Percentiles rank a stretch among this genome's conserved stretches.
These are phyloP conservation scores for Pterocles gutturalis DNA, from an alignment of 2,113 vertebrate species.

Conservation along the genomic window DNA sequence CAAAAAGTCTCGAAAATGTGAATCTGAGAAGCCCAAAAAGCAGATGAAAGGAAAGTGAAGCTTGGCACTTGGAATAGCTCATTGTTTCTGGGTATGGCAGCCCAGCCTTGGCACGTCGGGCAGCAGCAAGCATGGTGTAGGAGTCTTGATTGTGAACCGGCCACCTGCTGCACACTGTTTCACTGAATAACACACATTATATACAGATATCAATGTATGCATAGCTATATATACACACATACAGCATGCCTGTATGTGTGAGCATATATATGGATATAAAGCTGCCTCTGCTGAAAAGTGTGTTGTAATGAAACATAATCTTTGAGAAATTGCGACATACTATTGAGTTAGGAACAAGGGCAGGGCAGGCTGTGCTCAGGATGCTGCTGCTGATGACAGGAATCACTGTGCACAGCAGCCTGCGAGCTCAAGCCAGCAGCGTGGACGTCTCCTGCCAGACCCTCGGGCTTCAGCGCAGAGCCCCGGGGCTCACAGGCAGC, in stretches of 20 bases:
- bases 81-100: background rate
- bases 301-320: too few species aligned
- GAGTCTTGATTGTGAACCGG: background rate
- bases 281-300: background rate
- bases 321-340: rapidly evolving
- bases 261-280: background rate
- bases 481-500: background rate
- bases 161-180: background rate
- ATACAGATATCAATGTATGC: too few species aligned
- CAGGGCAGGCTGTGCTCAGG: background rate
- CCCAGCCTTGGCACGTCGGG: background rate
- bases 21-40: background rate
- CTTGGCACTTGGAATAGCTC: background rate
- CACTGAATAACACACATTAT: background rate
- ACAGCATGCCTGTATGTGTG: background rate
- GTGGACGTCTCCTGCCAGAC: background rate
- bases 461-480: background rate
- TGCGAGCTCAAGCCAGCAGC: background rate
- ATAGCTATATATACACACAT: background rate
- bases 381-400: rapidly evolving
- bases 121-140: background rate
- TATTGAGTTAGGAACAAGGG: background rate
- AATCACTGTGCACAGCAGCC: rapidly evolving
- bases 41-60: background rate
- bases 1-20: background rate